Percentiles rank a stretch among this genome's conserved stretches.
Evolutionary conservation across 2,113 vertebrate genomes (phyloP).

Genomic region (Herpailurus yagouaroundi): DNA sequence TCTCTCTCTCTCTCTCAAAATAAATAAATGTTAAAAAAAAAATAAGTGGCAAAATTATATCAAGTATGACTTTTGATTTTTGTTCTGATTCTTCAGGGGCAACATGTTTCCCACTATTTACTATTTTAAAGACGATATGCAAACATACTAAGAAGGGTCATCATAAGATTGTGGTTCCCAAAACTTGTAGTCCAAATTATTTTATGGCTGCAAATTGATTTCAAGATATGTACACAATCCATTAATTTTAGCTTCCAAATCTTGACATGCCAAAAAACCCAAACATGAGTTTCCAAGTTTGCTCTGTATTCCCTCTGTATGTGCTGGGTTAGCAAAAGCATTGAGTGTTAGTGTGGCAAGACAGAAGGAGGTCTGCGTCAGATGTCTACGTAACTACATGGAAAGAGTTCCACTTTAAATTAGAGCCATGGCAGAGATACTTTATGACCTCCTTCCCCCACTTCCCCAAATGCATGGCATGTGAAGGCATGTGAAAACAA

Average conservation of each 20-base stretch:
- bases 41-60: conserved; percentile 14
- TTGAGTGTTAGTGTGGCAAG: neutral
- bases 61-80: conserved; percentile 38
- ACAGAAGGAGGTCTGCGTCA: neutral
- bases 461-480: neutral
- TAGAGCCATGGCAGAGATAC: neutral
- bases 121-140: neutral
- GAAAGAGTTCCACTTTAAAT: conserved; percentile 1
- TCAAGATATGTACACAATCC: neutral
- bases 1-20: no score
- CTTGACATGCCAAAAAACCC: neutral
- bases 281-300: neutral
- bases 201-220: neutral
- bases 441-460: neutral
- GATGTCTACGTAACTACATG: neutral
- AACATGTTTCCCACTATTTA: conserved; percentile 26
- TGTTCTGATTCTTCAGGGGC: conserved; percentile 38
- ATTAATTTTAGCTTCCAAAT: conserved; percentile 41
- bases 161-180: neutral
- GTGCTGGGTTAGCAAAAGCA: neutral
- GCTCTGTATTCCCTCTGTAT: neutral
- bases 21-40: neutral
- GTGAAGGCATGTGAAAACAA: neutral
- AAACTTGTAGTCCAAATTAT: conserved; percentile 8
- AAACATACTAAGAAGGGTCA: conserved; percentile 15